Base-by-base conservation (phyloP, 2,113 vertebrate species). In the Climacteris rufus region DNA sequence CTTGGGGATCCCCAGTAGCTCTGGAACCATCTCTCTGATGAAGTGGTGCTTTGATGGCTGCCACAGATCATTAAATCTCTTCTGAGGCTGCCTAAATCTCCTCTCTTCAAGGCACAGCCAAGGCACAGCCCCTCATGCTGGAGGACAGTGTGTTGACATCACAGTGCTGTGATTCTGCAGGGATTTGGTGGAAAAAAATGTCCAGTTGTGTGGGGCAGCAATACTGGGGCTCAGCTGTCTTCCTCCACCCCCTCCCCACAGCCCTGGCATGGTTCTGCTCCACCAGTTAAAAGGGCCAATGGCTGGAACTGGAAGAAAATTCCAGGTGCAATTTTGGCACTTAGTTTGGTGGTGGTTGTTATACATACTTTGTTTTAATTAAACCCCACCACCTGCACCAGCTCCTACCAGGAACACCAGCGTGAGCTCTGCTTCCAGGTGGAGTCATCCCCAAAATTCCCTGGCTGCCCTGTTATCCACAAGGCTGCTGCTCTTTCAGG, bases 351-450 rank as follows among this genome's bases (percentile, higher is more conserved):
- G 47, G 15, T 28, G 30, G 1, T 4, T 70, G 0, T 11, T 18
- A 27, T 37, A 15, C 10, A 27, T 37, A 15, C 10, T 61, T 37
- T 14, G 31, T 45, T 53, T 53, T 3, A 19, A 25, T 37, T 9
- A 37, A 80, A 24, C 1, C 2, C 52, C 17, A 14, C 57, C 52
- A 35, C 35, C 45, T 3, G 2, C 40, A 3, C 31, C 35, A 60
- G 70, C n/a, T 80, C n/a, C 53, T 6, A 9, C 13, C 19, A 25
- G n/a, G 59, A 65, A 3, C 25, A 33, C 24, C 54, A 5, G 64
- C 19, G 45, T 16, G 60, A 72, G 13, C 31, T 87, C 44, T 76
- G 47, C 77, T 87, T 70, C 72, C 92, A 86, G 86, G 76, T 92
- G 80, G 37, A 85, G 54, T 24, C 66, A 57, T 39, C 77, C 65